Conservation (phyloP, 2,888 invertebrate species). For the Nipponacmea schrenckii region DNA sequence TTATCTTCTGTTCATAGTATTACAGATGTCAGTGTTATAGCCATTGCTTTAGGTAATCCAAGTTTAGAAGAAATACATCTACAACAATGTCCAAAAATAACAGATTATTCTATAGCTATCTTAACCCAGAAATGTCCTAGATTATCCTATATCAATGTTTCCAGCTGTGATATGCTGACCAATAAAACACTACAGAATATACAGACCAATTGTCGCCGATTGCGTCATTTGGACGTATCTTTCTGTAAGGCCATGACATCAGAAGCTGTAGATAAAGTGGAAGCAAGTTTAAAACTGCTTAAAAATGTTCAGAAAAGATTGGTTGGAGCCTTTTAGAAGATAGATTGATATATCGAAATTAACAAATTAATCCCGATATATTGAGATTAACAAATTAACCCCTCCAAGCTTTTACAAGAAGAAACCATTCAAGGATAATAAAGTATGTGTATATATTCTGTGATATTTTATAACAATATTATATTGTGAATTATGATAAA, state of each 20-base stretch:
- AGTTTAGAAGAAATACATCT: conserved; percentile 78
- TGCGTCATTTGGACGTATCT: conserved; percentile 74
- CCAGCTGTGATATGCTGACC: conserved; percentile 76
- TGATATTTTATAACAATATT: too few relatives aligned
- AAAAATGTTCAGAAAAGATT: conserved; percentile 51
- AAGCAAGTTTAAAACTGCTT: conserved; percentile 41
- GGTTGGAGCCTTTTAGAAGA: conserved; percentile 33
- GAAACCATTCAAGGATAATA: too few relatives aligned
- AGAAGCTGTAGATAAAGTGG: conserved; percentile 53
- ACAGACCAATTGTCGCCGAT: conserved; percentile 70
- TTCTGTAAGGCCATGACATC: conserved; percentile 61
- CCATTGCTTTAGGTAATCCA: conserved; percentile 76
- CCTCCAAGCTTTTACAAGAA: too few relatives aligned
- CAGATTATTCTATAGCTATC: conserved; percentile 74
- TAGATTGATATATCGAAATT: too few relatives aligned
- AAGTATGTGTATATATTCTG: too few relatives aligned
- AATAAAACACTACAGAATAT: conserved; percentile 73
- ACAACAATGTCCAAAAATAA: conserved; percentile 77
- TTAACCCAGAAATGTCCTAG: conserved; percentile 69
- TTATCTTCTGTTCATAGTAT: conserved; percentile 78
- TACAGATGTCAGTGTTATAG: conserved; percentile 75
- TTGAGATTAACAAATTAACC: too few relatives aligned
- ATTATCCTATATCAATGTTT: conserved; percentile 73
- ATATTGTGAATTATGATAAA: too few relatives aligned
- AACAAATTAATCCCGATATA: too few relatives aligned